phyloP scores from a whole-genome alignment of 2,113 vertebrate species.

The Danionella cerebrum region DNA sequence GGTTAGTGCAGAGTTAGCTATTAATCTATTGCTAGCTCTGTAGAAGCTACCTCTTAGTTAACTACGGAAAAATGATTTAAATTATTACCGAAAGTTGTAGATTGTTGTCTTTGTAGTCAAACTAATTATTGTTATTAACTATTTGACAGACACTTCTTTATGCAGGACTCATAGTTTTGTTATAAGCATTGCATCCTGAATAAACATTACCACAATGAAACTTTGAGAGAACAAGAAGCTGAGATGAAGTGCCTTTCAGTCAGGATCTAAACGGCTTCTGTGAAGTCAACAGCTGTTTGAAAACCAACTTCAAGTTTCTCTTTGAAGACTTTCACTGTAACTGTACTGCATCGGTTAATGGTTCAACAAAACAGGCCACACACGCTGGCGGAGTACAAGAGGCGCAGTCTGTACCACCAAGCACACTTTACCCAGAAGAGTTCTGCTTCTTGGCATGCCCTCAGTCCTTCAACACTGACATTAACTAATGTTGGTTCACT shows the following conservation, averaged over 20 bases:
- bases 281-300: conserved; percentile 1
- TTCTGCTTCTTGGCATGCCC: conserved; percentile 39
- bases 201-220: no score
- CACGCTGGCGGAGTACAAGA: conserved; percentile 32
- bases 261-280: conserved; percentile 3
- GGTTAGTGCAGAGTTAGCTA: no score
- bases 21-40: no score
- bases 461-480: conserved; percentile 50
- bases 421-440: conserved; percentile 39
- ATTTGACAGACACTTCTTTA: no score
- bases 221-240: background rate
- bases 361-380: conserved; percentile 33
- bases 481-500: conserved; percentile 66
- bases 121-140: no score
- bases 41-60: no score
- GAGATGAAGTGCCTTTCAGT: background rate
- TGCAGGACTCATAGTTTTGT: no score
- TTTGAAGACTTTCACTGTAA: conserved; percentile 8
- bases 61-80: no score
- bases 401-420: conserved; percentile 31
- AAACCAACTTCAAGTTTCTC: background rate
- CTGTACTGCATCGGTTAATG: conserved; percentile 19
- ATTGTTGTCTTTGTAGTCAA: no score
- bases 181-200: no score
- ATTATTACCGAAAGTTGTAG: no score